Percentiles rank a stretch among this genome's conserved stretches.
Evolutionary conservation across 2,888 invertebrate species (phyloP).

Genomic region (Eulithis testata): DNA sequence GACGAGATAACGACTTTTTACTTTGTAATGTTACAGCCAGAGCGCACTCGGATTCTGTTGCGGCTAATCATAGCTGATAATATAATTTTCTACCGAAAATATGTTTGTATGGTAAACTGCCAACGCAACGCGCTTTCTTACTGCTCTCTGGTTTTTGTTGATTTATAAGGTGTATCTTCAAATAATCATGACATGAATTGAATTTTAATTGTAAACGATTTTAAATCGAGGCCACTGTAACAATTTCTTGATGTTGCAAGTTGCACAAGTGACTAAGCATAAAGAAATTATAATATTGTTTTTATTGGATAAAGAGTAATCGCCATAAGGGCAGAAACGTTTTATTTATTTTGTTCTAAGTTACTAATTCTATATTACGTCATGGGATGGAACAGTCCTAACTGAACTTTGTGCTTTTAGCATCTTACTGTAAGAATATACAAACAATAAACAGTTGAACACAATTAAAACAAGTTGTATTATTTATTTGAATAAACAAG

Average conservation of each 20-base stretch:
- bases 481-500: conserved; percentile 12
- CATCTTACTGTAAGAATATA: conserved; percentile 74
- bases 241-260: conserved; percentile 76
- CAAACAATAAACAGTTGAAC: conserved; percentile 70
- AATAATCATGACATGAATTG: conserved; percentile 29
- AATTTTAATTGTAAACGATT: conserved; percentile 58
- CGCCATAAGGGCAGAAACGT: conserved; percentile 76
- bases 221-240: conserved; percentile 81
- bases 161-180: conserved; percentile 16
- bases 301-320: conserved; percentile 65
- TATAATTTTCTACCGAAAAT: conserved; percentile 29
- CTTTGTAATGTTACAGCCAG: conserved; percentile 26
- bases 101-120: conserved; percentile 14
- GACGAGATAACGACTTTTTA: conserved; percentile 15
- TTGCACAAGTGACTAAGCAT: conserved; percentile 76
- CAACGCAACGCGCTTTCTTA: conserved; percentile 23
- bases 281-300: conserved; percentile 69
- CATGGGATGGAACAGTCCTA: conserved; percentile 70
- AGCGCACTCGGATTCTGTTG: conserved; percentile 28
- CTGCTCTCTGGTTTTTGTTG: conserved; percentile 21
- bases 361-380: conserved; percentile 80
- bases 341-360: conserved; percentile 83
- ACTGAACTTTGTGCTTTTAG: conserved; percentile 77
- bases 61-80: conserved; percentile 18
- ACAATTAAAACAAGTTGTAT: conserved; percentile 26